Evolutionary conservation across 2,113 vertebrate genomes (phyloP), one percentile per base, ranked within the genome.

Genomic region (Anolis sagrei): DNA sequence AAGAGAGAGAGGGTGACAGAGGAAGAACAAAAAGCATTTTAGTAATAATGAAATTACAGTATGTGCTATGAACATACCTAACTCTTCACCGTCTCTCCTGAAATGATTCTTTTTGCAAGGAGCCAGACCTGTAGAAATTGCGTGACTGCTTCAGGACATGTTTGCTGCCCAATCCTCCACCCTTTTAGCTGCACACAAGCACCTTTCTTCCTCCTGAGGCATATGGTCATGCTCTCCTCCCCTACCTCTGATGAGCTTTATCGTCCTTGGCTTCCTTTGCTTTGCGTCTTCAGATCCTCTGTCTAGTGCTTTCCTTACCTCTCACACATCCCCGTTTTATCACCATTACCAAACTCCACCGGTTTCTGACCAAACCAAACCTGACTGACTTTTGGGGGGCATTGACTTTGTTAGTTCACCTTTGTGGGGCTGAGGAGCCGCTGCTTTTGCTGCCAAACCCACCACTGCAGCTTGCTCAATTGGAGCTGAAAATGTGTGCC

Each of bases 281-380:
- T 91, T 88, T 1, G 48, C 88, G 94, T 94, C 92, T 95, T 95
- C 92, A 80, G 0, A 89, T 92, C 88, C 90, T 88, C 51, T 87
- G 90, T 88, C 5, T 0, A 1, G 61, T 34, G 77, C 85, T 74
- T 77, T 58, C 69, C 34, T 85, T 88, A 81, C 89, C 2, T 92
- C 89, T 92, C 86, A 74, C 62, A 2, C 25, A 76, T 49, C 86
- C 80, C 64, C 88, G 87, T 82, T 92, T 89, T 88, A 75, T 84
- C 68, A 70, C 84, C 72, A 51, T 39, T 72, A 27, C 11, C 68
- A 85, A 93, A 87, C 48, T 82, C 88, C 0, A 3, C 89, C 88
- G 82, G 89, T 88, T 87, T 93, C 18, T 0, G 87, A 90, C 77
- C 91, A 84, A 90, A 92, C 88, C 0, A 0, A 81, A 92, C 92